These are phyloP conservation scores for Nemoura dubitans DNA, from an alignment of 2,888 invertebrate genomes.

Conservation along the genomic window DNA sequence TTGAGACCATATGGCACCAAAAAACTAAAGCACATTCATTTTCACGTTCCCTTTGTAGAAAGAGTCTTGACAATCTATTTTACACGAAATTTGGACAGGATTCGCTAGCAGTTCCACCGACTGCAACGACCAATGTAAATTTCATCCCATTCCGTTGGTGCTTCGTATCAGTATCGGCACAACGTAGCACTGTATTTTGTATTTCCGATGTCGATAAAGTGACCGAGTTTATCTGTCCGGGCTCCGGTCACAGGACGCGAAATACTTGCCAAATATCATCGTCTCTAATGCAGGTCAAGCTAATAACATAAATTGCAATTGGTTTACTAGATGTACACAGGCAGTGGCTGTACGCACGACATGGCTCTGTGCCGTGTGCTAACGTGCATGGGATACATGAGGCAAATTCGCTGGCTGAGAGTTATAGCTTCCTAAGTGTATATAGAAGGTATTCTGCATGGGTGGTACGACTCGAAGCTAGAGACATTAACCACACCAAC, in stretches of 20 bases:
- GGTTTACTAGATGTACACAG: neutral
- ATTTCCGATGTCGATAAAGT: neutral
- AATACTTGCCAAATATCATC: neutral
- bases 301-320: slow-evolving; percentile 4
- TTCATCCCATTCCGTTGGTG: neutral
- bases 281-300: neutral
- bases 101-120: neutral
- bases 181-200: neutral
- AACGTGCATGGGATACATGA: neutral
- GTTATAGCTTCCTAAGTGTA: neutral
- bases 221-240: neutral
- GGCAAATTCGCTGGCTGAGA: neutral
- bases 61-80: neutral
- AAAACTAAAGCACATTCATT: neutral
- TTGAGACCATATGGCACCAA: neutral
- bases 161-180: neutral
- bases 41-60: neutral
- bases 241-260: neutral
- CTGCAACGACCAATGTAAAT: neutral
- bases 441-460: neutral
- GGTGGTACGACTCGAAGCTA: neutral
- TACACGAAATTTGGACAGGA: neutral
- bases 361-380: neutral
- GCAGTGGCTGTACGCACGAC: neutral
- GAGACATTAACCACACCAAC: slow-evolving; percentile 7